These are phyloP conservation scores for Oryctes rhinoceros DNA, from an alignment of 1,140 invertebrate genomes.

Conservation along the genomic window DNA sequence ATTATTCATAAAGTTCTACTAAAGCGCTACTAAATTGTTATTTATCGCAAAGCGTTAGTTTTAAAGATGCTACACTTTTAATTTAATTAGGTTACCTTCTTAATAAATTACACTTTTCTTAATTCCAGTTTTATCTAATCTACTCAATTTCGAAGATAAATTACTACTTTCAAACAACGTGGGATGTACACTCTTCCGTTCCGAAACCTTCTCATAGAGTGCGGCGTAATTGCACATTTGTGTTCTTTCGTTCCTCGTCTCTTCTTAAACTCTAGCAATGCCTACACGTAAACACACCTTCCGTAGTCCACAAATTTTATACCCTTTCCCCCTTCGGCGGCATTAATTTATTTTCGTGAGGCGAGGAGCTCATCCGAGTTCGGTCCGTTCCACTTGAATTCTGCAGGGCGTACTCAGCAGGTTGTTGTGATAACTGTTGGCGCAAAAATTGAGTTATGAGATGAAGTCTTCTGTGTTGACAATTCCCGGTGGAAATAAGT, in stretches of 20 bases:
- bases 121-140: too few relatives aligned
- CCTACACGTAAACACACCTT: not conserved
- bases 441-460: slow-evolving; percentile 60
- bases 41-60: too few relatives aligned
- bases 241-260: slow-evolving; percentile 1
- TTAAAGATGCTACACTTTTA: too few relatives aligned
- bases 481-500: slow-evolving; percentile 59
- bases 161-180: not conserved
- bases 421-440: slow-evolving; percentile 56
- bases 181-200: not conserved
- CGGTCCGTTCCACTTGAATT: slow-evolving; percentile 20
- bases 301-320: slow-evolving; percentile 16
- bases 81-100: too few relatives aligned
- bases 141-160: too few relatives aligned
- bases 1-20: too few relatives aligned
- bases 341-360: slow-evolving; percentile 37
- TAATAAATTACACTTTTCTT: too few relatives aligned
- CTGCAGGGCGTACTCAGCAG: slow-evolving; percentile 46
- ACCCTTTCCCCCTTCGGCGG: not conserved
- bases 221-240: slow-evolving; percentile 31
- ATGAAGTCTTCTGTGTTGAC: slow-evolving; percentile 58
- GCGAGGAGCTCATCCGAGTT: slow-evolving; percentile 5
- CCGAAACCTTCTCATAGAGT: not conserved
- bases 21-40: too few relatives aligned
- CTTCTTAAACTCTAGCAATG: not conserved